Base-by-base conservation (phyloP, 92 coral and sea anemone genomes). In the Phenganax subtilis region DNA sequence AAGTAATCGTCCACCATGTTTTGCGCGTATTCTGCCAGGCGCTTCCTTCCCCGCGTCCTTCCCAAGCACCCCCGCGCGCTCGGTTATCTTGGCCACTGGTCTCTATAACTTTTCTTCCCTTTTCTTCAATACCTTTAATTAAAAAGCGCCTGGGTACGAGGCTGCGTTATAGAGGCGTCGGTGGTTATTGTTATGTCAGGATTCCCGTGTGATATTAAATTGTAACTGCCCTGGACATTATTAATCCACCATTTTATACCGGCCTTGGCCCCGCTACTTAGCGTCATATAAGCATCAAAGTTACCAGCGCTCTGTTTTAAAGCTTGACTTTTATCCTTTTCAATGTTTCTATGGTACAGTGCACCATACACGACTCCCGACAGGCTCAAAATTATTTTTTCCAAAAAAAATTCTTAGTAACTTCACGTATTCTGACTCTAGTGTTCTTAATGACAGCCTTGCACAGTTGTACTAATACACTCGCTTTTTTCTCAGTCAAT, bases 311-410 rank as follows among this genome's bases (percentile, higher is more conserved):
- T 77, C 17, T 30, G 10, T 37, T 80, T 77, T 17, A 87, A 73
- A 12, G 80, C 72, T 27, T 27, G 51, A 55, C 52, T 82, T 74
- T 87, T 80, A 67, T 83, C 82, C 11, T 30, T 47, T 59, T 87
- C 89, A 16, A 69, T 37, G 51, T 53, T 29, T 31, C 85, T 30
- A 87, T 74, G 75, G 71, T 80, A 80, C 15, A 84, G 59, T 10
- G 82, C 76, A 9, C 87, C 90, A 84, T 55, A 75, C 87, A 77
- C 64, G 25, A 84, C 87, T 11, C 82, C 82, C 15, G 82, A 57
- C 16, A 77, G 59, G 55, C 71, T 77, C 28, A 58, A 77, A 20
- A 44, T 77, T 59, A 60, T 77, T 62, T 77, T 60, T 1, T 56
- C 71, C 55, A 77, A 12, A 8, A 77, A 20, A 20, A 20, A 20